phyloP scores from a whole-genome alignment of 2,113 vertebrate species.

The Trematomus loennbergii region DNA sequence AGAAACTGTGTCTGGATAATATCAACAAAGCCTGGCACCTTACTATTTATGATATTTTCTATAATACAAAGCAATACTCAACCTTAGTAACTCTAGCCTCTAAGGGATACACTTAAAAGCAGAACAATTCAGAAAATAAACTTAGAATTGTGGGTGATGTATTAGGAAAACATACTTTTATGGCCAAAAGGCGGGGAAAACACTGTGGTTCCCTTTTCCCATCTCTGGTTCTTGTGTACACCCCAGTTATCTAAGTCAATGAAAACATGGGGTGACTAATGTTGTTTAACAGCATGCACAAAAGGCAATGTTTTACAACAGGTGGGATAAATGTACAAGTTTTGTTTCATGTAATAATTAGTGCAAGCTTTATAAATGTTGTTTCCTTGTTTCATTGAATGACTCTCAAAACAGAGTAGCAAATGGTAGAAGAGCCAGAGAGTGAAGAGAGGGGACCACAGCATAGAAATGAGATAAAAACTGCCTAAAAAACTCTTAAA shows the following conservation, averaged over 20 bases:
- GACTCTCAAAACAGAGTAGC: slow-evolving; percentile 11
- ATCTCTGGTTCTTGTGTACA: slow-evolving; percentile 43
- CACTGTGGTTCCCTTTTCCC: slow-evolving; percentile 46
- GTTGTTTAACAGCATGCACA: slow-evolving; percentile 13
- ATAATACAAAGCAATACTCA: not conserved
- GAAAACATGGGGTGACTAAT: slow-evolving; percentile 29
- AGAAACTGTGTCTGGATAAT: not conserved
- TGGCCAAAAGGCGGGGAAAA: slow-evolving; percentile 35
- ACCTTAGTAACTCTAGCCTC: not conserved
- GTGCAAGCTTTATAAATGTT: slow-evolving; percentile 18
- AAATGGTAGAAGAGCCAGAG: slow-evolving; percentile 37
- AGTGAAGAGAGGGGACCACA: slow-evolving; percentile 48
- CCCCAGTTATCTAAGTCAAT: slow-evolving; percentile 44
- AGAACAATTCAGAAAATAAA: slow-evolving; percentile 5
- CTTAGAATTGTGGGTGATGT: slow-evolving; percentile 17
- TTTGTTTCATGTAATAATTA: slow-evolving; percentile 6
- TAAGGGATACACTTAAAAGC: slow-evolving; percentile 8
- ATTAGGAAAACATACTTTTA: slow-evolving; percentile 31
- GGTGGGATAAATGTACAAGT: not conserved
- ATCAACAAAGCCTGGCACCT: not conserved
- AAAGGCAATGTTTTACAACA: slow-evolving; percentile 5
- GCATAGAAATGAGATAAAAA: slow-evolving; percentile 33
- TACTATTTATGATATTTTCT: not conserved
- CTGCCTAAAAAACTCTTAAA: slow-evolving; percentile 1
- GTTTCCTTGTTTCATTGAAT: slow-evolving; percentile 20